Percentiles rank a stretch among this genome's conserved stretches.
Conservation (phyloP, 23 tunicate species). For the Halocynthia aurantium region DNA sequence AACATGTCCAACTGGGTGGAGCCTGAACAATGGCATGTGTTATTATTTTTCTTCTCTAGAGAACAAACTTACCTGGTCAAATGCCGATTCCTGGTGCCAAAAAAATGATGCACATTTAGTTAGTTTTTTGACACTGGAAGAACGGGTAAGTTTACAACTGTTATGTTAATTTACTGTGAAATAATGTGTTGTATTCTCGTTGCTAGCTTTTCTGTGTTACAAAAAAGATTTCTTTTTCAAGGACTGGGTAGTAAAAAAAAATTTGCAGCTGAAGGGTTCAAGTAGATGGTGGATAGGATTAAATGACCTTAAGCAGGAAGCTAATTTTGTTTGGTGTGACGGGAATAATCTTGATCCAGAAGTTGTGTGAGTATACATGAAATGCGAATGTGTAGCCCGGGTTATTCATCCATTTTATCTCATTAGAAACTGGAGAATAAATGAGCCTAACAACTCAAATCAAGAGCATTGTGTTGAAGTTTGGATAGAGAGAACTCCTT, state of each 20-base stretch:
- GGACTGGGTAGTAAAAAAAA: slow-evolving; percentile 67
- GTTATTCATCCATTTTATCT: background rate
- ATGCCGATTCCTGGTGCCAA: slow-evolving; percentile 74
- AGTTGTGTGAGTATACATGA: slow-evolving; percentile 23
- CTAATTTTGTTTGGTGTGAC: slow-evolving; percentile 43
- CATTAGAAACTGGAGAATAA: slow-evolving; percentile 5
- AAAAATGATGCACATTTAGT: slow-evolving; percentile 55
- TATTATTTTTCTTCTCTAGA: slow-evolving; percentile 51
- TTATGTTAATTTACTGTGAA: background rate
- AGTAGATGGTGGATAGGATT: slow-evolving; percentile 66
- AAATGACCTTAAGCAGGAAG: slow-evolving; percentile 37
- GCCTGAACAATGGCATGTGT: slow-evolving; percentile 23
- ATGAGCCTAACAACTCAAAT: slow-evolving; percentile 11
- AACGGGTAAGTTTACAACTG: slow-evolving; percentile 34
- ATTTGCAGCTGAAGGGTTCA: slow-evolving; percentile 14
- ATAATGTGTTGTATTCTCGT: background rate
- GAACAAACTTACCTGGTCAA: slow-evolving; percentile 37
- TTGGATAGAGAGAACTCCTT: slow-evolving; percentile 8
- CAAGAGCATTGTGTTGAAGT: slow-evolving; percentile 12
- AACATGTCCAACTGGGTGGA: slow-evolving; percentile 57
- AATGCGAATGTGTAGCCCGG: background rate
- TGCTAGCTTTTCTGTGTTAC: background rate
- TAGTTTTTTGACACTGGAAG: slow-evolving; percentile 43
- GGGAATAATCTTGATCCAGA: slow-evolving; percentile 35
- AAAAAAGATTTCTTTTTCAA: background rate